A percentile compares a stretch with the other conserved stretches of the same genome.
phyloP scores from a whole-genome alignment of 2,797 vertebrate species.

The Paguma larvata region DNA sequence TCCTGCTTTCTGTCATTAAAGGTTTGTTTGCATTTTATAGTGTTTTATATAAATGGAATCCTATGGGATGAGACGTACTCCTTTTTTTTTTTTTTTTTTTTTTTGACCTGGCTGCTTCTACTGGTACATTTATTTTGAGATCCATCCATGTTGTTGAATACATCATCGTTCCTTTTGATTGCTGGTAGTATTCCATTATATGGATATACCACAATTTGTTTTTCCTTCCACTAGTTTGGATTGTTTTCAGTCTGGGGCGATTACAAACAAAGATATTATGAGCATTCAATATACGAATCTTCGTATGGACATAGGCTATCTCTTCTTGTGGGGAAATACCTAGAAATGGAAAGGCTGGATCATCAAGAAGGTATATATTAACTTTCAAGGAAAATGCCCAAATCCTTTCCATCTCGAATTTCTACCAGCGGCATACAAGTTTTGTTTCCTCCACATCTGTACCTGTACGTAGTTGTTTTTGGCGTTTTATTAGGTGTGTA shows the following conservation, averaged over 20 bases:
- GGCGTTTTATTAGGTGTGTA: no score
- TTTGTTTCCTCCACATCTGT: not conserved
- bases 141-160: not conserved
- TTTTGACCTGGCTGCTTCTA: not conserved
- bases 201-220: not conserved
- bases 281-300: not conserved
- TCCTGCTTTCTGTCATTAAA: not conserved
- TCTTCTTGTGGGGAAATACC: not conserved
- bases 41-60: not conserved
- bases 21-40: not conserved
- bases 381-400: not conserved
- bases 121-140: not conserved
- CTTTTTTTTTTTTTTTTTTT: not conserved
- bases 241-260: not conserved
- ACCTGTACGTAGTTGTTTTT: not conserved
- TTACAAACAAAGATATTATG: not conserved
- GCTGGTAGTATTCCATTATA: not conserved
- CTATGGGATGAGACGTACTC: not conserved
- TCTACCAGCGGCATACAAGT: not conserved
- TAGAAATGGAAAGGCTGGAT: not conserved
- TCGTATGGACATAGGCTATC: not conserved
- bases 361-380: not conserved
- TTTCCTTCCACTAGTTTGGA: not conserved
- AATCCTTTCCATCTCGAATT: not conserved
- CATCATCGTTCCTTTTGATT: not conserved